phyloP scores from a whole-genome alignment of 2,888 invertebrate species.

The Strigamia transsilvanica region DNA sequence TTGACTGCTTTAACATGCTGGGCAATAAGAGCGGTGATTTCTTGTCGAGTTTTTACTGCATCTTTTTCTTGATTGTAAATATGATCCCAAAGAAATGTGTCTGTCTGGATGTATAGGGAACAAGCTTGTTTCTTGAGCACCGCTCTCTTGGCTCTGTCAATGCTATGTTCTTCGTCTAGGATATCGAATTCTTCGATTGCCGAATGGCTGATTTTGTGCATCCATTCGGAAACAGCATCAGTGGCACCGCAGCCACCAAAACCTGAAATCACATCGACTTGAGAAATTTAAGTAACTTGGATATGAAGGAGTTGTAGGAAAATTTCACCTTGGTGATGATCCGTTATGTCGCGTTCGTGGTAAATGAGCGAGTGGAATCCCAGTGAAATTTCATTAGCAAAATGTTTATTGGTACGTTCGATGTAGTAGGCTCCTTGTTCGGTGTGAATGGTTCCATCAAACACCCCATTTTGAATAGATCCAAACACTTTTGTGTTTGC shows the following conservation, averaged over 20 bases:
- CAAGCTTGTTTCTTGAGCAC: slow-evolving; percentile 72
- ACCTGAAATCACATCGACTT: background rate
- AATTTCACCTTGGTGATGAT: slow-evolving; percentile 68
- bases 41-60: slow-evolving; percentile 88
- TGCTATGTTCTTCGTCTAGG: background rate
- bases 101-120: slow-evolving; percentile 96
- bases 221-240: slow-evolving; percentile 88
- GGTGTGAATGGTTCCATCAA: slow-evolving; percentile 93
- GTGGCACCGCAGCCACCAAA: slow-evolving; percentile 76
- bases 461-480: slow-evolving; percentile 91
- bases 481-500: slow-evolving; percentile 88
- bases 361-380: slow-evolving; percentile 91
- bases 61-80: slow-evolving; percentile 72
- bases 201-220: slow-evolving; percentile 81
- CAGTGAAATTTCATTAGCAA: slow-evolving; percentile 65
- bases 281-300: no score
- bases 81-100: slow-evolving; percentile 96
- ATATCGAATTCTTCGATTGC: slow-evolving; percentile 61
- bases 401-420: slow-evolving; percentile 92
- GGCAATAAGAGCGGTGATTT: slow-evolving; percentile 95
- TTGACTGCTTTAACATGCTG: slow-evolving; percentile 99
- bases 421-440: slow-evolving; percentile 85
- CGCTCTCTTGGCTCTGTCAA: slow-evolving; percentile 19
- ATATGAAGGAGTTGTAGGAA: no score
- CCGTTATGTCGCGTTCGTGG: slow-evolving; percentile 85